Base-by-base conservation (phyloP, 2,888 invertebrate genomes). In the Eupithecia inturbata region DNA sequence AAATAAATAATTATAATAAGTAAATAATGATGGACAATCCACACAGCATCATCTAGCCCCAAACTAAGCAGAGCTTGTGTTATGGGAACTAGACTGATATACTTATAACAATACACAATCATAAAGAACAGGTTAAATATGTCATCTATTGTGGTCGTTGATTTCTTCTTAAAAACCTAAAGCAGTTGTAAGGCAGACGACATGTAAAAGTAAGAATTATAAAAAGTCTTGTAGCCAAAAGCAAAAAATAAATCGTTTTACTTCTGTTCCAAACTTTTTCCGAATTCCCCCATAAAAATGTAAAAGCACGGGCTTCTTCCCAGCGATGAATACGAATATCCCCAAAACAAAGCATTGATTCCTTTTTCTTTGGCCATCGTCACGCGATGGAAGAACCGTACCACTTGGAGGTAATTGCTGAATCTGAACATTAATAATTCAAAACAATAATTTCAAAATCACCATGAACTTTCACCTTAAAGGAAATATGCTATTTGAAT, bases 401-500 rank as follows among this genome's bases (percentile, higher is more conserved):
- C 92, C 92, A 92, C 89, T 92, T 88, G 87, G 87, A 72, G 79
- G 90, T 93, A 93, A 92, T 93, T 92, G 87, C 88, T 85, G 73
- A 74, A 77, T 80, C 88, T 91, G 91, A 92, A 87, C 92, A 91
- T 66, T 66, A 66, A 39, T 39, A 36, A 66, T 89, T 89, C 88
- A 79, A 82, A 87, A 84, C 84, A 82, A 89, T 91, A 89, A 90
- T 90, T 91, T 88, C 77, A 53, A 83, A 85, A 87, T 88, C 84
- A 82, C 90, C 90, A 80, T 91, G 91, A 92, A 90, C 92, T 90
- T 91, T 91, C 87, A 88, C 90, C 89, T 90, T 87, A 66, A 36
- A 66, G 22, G 39, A 36, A 39, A 39, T 66, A 39, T 66, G 66
- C 66, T 66, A 22, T 39, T 6, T 39, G 12, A 36, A 22, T 66